A percentile compares a stretch with the other conserved stretches of the same genome.
These are phyloP conservation scores for Pimephales promelas DNA, from an alignment of 2,113 vertebrate species.

Conservation along the genomic window DNA sequence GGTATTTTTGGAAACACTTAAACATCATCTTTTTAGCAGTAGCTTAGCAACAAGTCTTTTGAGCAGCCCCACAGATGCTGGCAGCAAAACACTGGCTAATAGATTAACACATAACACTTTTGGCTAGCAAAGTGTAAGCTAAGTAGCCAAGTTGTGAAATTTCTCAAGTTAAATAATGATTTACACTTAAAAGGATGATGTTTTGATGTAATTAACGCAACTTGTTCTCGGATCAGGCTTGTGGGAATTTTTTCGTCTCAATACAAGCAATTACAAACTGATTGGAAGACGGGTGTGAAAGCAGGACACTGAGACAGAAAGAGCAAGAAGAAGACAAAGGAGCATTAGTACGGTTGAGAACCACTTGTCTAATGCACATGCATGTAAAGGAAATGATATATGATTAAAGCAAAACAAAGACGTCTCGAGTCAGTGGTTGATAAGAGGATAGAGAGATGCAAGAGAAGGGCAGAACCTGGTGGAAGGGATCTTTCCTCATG, in stretches of 20 bases:
- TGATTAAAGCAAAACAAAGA: not conserved
- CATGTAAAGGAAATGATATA: not conserved
- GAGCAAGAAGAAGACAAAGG: not conserved
- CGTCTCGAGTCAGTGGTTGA: not conserved
- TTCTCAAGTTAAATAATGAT: slow-evolving; percentile 12
- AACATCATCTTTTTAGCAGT: slow-evolving; percentile 50
- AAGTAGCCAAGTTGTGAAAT: slow-evolving; percentile 11
- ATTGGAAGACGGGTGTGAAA: slow-evolving; percentile 3
- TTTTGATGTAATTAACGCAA: slow-evolving; percentile 16
- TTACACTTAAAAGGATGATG: not conserved
- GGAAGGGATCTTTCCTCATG: slow-evolving; percentile 84
- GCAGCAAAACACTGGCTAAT: slow-evolving; percentile 6
- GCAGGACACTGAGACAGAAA: not conserved
- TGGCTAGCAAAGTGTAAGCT: not conserved
- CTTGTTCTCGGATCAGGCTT: not conserved
- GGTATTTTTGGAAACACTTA: slow-evolving; percentile 61
- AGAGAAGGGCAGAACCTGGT: slow-evolving; percentile 78
- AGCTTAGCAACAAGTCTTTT: slow-evolving; percentile 63
- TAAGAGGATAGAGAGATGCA: not conserved
- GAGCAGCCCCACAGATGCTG: slow-evolving; percentile 23
- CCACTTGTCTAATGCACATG: not conserved
- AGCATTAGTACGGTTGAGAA: not conserved
- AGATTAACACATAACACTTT: slow-evolving; percentile 5
- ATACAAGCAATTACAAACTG: not conserved
- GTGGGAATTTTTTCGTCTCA: not conserved